Base-by-base conservation (phyloP, 2,888 invertebrate species). In the Drosophila sordidapex region DNA sequence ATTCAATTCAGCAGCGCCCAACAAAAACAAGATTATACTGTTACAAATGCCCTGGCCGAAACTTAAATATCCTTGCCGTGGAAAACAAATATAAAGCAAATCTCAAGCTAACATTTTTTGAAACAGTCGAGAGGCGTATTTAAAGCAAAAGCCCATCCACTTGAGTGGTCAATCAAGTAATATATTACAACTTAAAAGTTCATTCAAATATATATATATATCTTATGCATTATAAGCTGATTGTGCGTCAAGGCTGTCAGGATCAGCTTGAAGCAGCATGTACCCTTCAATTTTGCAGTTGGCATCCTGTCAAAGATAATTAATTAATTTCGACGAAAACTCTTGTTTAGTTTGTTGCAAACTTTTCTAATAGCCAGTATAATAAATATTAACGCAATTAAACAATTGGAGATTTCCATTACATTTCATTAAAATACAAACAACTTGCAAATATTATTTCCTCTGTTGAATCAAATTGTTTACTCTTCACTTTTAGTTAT, bases 221-320 rank as follows among this genome's bases (percentile, higher is more conserved):
- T 43, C 0, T 43, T 33, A 40, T 40, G 27, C 40, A 73, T 70
- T 69, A 77, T 85, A 75, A 53, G 72, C 76, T 76, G 70, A 71
- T 76, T 74, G 54, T 38, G 66, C 62, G 61, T 74, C 73, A 85
- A 51, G 67, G 56, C 81, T 80, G 78, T 71, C 86, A 71, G 68
- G 31, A 43, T 31, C 70, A 66, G 76, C 59, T 49, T n/a, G 27
- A 15, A 59, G 68, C 72, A 69, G 64, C 61, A 52, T 73, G n/a
- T 48, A 77, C 78, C 79, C 77, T 68, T 74, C 74, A 69, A 51
- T 59, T 67, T 68, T 66, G 68, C 70, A 71, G 59, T 59, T 67
- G 66, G 74, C 72, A 57, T 75, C 70, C 57, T 66, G 80, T 70
- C 70, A 59, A 76, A 71, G 43, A 88, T 83, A 89, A 75, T 86